Conservation (phyloP, 2,797 vertebrate genomes). For the Parambassis ranga region DNA sequence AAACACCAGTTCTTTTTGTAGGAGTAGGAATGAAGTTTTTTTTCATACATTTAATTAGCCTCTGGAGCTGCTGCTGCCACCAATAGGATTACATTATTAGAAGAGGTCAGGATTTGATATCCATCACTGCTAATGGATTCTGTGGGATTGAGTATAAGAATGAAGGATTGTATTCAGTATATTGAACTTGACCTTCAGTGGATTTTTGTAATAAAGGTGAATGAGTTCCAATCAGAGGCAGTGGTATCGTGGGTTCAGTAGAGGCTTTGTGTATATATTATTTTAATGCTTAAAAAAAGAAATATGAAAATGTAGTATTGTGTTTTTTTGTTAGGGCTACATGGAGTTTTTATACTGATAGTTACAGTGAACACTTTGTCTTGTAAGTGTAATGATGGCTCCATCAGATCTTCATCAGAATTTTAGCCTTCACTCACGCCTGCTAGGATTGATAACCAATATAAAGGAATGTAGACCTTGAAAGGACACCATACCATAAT, state of each 20-base stretch:
- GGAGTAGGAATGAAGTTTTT: no score
- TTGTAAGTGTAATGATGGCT: no score
- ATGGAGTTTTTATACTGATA: no score
- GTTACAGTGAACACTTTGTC: no score
- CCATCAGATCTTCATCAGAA: no score
- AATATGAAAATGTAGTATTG: no score
- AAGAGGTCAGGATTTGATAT: constrained; percentile 2
- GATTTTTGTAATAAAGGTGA: constrained; percentile 33
- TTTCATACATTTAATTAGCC: constrained; percentile 12
- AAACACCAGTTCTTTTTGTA: no score
- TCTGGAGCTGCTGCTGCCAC: not conserved
- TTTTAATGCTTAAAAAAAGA: no score
- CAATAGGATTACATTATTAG: constrained; percentile 29
- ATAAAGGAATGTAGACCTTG: not conserved
- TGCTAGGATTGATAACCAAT: no score
- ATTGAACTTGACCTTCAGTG: constrained; percentile 50
- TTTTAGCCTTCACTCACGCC: no score
- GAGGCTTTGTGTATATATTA: not conserved
- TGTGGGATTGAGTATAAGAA: constrained; percentile 15
- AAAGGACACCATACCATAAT: not conserved
- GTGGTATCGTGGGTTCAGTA: not conserved
- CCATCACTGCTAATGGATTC: constrained; percentile 32
- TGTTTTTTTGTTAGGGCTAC: no score
- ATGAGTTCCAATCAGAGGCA: not conserved
- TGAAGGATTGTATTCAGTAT: constrained; percentile 26